Evolutionary conservation across 2,888 invertebrate genomes (phyloP).

Genomic region (Synergus laeviventris): DNA sequence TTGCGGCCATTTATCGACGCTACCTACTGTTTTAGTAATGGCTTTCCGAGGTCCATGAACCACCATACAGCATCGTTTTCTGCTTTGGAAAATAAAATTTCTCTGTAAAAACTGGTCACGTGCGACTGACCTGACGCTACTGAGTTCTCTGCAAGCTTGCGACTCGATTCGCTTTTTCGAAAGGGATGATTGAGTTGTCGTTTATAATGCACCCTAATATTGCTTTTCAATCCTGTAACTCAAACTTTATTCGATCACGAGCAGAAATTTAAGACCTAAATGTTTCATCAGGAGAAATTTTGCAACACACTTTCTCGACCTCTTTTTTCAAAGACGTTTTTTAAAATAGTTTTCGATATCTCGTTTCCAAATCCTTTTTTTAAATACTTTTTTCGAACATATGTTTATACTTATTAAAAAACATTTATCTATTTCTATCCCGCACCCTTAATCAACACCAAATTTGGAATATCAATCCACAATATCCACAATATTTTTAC

Average conservation of each 20-base stretch:
- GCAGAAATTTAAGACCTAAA: background rate
- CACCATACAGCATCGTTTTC: constrained; percentile 45
- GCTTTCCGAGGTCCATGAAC: constrained; percentile 58
- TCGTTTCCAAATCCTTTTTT: no score
- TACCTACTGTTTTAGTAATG: constrained; percentile 72
- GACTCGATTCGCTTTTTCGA: background rate
- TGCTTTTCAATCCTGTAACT: constrained; percentile 15
- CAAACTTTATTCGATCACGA: background rate
- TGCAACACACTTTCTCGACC: no score
- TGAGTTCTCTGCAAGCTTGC: background rate
- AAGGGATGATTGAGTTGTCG: constrained; percentile 17
- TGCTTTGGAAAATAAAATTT: constrained; percentile 53
- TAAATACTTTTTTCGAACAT: no score
- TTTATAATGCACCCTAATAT: constrained; percentile 14
- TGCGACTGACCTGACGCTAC: constrained; percentile 40
- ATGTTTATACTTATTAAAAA: no score
- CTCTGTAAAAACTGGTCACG: constrained; percentile 55
- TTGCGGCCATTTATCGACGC: constrained; percentile 71
- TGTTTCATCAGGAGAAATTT: background rate
- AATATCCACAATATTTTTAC: no score
- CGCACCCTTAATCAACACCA: no score
- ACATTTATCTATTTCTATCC: no score
- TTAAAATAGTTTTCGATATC: no score
- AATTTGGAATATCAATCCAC: no score
- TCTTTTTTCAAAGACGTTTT: no score